Conservation (phyloP, 2,797 vertebrate genomes). For the Lemur catta region DNA sequence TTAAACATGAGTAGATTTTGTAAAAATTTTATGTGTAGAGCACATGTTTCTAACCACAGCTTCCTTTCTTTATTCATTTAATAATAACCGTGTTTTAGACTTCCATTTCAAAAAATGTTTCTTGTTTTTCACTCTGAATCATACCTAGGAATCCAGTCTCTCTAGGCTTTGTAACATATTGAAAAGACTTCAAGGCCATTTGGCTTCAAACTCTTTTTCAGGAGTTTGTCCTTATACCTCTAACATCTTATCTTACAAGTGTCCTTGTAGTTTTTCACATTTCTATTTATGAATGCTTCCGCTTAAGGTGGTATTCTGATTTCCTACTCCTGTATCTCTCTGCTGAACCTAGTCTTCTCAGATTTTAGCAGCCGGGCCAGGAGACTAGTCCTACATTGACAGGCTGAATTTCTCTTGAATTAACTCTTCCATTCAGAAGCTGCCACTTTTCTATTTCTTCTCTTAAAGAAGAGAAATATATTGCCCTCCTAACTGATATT, state of each 20-base stretch:
- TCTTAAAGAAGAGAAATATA: neutral
- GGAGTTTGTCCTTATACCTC: neutral
- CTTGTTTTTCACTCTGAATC: neutral
- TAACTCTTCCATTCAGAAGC: neutral
- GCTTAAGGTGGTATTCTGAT: neutral
- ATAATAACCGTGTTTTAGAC: neutral
- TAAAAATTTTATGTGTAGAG: neutral
- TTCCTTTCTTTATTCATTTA: slow-evolving; percentile 31
- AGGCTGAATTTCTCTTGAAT: neutral
- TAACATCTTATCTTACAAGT: neutral
- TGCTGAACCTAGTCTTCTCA: neutral
- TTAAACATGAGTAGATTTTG: slow-evolving; percentile 1
- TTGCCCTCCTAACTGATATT: neutral
- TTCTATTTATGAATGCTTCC: neutral
- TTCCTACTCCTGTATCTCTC: neutral
- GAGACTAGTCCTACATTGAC: neutral
- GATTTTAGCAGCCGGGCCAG: neutral
- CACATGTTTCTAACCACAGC: neutral
- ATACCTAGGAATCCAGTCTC: neutral
- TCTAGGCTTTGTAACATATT: neutral
- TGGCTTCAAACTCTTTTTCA: neutral
- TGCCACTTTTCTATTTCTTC: neutral
- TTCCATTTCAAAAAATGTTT: neutral
- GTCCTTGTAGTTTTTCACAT: neutral
- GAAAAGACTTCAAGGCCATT: slow-evolving; percentile 1